Conservation (phyloP, 2,113 vertebrate genomes). For the Pardalotus punctatus region DNA sequence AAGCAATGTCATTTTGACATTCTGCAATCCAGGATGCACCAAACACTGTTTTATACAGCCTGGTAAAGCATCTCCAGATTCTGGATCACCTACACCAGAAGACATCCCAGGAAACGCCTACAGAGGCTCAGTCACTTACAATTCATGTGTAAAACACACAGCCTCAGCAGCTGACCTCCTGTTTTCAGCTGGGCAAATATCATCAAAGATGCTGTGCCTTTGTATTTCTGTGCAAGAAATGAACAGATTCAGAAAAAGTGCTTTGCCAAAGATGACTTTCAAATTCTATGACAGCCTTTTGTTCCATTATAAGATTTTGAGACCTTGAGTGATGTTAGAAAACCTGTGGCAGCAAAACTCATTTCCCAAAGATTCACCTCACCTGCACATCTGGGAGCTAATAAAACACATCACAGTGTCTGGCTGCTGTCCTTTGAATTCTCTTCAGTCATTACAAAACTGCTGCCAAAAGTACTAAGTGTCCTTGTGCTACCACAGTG, state of each 20-base stretch:
- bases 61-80: neutral
- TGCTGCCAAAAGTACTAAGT: slow-evolving; percentile 50
- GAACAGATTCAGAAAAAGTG: neutral
- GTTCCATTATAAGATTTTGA: neutral
- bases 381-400: slow-evolving; percentile 65
- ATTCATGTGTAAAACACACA: neutral
- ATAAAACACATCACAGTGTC: slow-evolving; percentile 49
- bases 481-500: slow-evolving; percentile 31
- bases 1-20: neutral
- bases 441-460: slow-evolving; percentile 46
- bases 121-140: neutral
- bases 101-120: neutral
- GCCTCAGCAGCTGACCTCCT: neutral
- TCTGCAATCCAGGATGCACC: neutral
- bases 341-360: neutral
- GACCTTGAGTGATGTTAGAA: slow-evolving; percentile 22
- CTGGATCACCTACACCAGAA: neutral
- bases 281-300: neutral
- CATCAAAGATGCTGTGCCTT: neutral
- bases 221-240: neutral
- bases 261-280: neutral
- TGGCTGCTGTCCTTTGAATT: slow-evolving; percentile 43
- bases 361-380: slow-evolving; percentile 47
- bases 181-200: slow-evolving; percentile 17
- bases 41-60: neutral